Base-by-base conservation (phyloP, 37 sponge, comb jelly and placozoan species). In the Lycopodina hypogea region DNA sequence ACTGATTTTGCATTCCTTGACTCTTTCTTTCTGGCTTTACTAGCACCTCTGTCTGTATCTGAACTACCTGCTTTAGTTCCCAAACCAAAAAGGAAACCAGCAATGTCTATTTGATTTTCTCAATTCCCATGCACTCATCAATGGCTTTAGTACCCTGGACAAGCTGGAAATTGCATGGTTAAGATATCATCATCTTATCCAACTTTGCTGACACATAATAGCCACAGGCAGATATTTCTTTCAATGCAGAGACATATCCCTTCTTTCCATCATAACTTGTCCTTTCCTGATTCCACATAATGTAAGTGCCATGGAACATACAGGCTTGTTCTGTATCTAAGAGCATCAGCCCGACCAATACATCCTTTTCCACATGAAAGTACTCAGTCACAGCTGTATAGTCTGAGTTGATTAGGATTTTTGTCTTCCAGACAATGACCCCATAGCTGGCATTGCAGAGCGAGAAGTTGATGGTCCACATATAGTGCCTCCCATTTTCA, bases 121-220 rank as follows among this genome's bases (percentile, higher is more conserved):
- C 91, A 19, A 90, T 86, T 29, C 86, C 91, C 38, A 90, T 12
- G 35, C 82, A 81, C 71, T 90, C 83, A 19, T 87, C 92, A 55
- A 91, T 37, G 26, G 92, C 92, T 33, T 87, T 84, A 3, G 86
- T 81, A 22, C 92, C 92, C 35, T 85, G 75, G 22, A 91, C 79
- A 80, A 87, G 92, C 80, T 87, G 88, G 56, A 91, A 91, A 60
- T 91, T 91, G 56, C 92, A 91, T 17, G 92, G 92, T 59, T 84
- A 84, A 6, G 88, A 87, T 12, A 91, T 91, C 88, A 87, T 83
- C 29, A 80, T 88, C 56, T 85, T 80, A 0, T 68, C 58, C 42
- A n/a, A n/a, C n/a, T n/a, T n/a, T n/a, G 34, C 19, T 7, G 76
- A 23, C 12, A 36, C 34, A 30, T 18, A 2, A 71, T 7, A 48